Evolutionary conservation across 2,113 vertebrate species (phyloP).

Genomic region (Ovis aries): DNA sequence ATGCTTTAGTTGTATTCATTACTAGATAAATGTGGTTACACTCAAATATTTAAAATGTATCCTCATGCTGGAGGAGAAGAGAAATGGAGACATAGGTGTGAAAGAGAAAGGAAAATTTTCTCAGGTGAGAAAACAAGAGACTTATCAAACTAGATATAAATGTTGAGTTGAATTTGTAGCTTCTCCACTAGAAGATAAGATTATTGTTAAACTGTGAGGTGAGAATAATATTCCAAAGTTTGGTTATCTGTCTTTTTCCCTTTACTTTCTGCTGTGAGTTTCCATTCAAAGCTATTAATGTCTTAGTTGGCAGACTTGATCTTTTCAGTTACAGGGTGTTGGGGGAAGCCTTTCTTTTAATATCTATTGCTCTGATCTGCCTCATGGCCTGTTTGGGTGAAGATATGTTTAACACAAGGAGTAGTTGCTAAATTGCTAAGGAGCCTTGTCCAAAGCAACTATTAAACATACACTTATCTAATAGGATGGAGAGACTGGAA

Average conservation of each 20-base stretch:
- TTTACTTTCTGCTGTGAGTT: neutral
- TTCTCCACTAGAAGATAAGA: neutral
- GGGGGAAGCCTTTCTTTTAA: neutral
- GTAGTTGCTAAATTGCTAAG: neutral
- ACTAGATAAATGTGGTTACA: neutral
- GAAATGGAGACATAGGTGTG: neutral
- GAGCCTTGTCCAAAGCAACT: neutral
- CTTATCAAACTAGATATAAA: neutral
- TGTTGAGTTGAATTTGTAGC: neutral
- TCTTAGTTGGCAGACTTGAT: neutral
- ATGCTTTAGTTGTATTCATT: neutral
- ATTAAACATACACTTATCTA: too few species aligned
- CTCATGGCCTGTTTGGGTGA: neutral
- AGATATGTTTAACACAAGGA: neutral
- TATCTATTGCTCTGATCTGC: neutral
- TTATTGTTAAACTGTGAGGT: neutral
- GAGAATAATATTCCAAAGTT: neutral
- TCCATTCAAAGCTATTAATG: neutral
- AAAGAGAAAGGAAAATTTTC: neutral
- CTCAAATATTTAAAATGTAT: neutral
- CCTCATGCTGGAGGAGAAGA: neutral
- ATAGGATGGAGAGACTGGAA: neutral
- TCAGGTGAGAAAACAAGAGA: neutral
- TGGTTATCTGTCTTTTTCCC: neutral
- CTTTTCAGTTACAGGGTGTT: neutral